A percentile compares a stretch with the other conserved stretches of the same genome.
These are phyloP conservation scores for Oenanthe oenanthe DNA, from an alignment of 2,113 vertebrate species.

Conservation along the genomic window DNA sequence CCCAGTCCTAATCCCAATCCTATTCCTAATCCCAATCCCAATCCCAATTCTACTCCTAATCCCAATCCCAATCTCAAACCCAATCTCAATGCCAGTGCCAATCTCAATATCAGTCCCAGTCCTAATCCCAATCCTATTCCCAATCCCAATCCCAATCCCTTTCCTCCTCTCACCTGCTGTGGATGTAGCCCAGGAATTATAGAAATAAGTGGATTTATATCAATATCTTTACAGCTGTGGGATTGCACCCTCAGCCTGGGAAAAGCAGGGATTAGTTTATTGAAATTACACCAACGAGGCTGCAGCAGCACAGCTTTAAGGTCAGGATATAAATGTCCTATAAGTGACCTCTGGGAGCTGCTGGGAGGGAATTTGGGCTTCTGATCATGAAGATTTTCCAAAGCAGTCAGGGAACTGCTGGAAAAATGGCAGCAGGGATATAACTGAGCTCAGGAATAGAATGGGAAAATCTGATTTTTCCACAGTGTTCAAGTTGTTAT, in stretches of 20 bases:
- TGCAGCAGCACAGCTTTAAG: not conserved
- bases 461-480: constrained; percentile 30
- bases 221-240: not conserved
- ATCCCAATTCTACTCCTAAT: too few relatives aligned
- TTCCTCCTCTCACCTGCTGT: not conserved
- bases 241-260: not conserved
- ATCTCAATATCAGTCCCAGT: too few relatives aligned
- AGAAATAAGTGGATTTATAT: not conserved
- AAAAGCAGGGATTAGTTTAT: not conserved
- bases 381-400: not conserved
- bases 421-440: not conserved
- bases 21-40: too few relatives aligned
- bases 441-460: not conserved
- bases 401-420: not conserved
- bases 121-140: too few relatives aligned
- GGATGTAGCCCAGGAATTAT: not conserved
- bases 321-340: not conserved
- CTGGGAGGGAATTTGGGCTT: not conserved
- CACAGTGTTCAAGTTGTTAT: not conserved
- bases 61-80: too few relatives aligned
- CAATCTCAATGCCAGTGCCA: too few relatives aligned
- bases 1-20: too few relatives aligned
- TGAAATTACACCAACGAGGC: not conserved
- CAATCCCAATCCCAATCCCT: not conserved
- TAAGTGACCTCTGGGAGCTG: not conserved